Base-by-base conservation (phyloP, 2,888 invertebrate genomes). In the Apotomis turbidana region DNA sequence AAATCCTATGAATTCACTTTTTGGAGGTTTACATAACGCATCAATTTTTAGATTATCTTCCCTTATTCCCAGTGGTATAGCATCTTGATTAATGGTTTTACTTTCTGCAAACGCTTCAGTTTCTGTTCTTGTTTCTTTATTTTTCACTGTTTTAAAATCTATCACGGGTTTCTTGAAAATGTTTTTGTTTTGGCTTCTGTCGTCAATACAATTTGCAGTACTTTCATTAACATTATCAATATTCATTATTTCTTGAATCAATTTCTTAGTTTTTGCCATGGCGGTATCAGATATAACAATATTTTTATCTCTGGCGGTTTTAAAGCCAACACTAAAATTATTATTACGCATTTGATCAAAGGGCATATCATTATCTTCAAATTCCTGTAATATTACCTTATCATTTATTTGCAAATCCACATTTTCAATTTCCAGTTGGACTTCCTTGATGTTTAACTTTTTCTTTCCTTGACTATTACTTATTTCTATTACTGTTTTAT, bases 251-350 rank as follows among this genome's bases (percentile, higher is more conserved):
- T 84, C 78, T 68, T 83, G 69, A 74, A 87, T 80, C 46, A 85
- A 58, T 44, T 76, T 74, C 64, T 80, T 83, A n/a, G 77, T 78
- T 77, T 78, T 81, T 12, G 62, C 70, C 55, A 77, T 58, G 13
- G 84, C 76, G 62, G 75, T 72, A 41, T 83, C 78, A 5, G 83
- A 84, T 64, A 86, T 76, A 62, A 74, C 69, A 10, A 90, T 81
- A 12, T 77, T 78, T 78, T 85, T 87, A 27, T 88, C 86, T 74
- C 81, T 84, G 36, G 85, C 88, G 6, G 86, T 85, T 75, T 82
- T 80, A 75, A 88, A 88, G 55, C 83, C 84, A 51, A 63, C 12
- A 57, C 72, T 70, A 46, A 41, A 8, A 44, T 66, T 63, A n/a
- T 61, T 67, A 38, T 57, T 15, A 27, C 2, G 2, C 15, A 10